Evolutionary conservation across 2,888 invertebrate species (phyloP).

Genomic region (Epistrophe eligans): DNA sequence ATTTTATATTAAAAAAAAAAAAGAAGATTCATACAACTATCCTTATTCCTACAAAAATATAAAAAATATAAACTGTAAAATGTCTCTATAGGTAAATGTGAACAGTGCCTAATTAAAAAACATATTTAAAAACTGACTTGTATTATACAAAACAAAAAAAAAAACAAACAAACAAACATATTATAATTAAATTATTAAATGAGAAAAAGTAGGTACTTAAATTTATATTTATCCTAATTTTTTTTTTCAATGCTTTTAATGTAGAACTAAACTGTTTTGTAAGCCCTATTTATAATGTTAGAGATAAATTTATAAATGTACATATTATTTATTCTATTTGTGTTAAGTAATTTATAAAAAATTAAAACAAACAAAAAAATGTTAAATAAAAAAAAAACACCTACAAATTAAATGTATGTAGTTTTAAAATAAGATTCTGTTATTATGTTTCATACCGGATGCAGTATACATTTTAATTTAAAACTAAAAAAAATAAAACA

Average conservation of each 20-base stretch:
- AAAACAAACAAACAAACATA: background rate
- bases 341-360: conserved; percentile 14
- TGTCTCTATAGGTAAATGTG: conserved; percentile 71
- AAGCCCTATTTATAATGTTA: conserved; percentile 28
- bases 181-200: conserved; percentile 2
- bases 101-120: conserved; percentile 69
- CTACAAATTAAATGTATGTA: conserved; percentile 58
- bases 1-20: conserved; percentile 35
- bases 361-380: conserved; percentile 35
- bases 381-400: conserved; percentile 41
- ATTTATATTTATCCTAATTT: background rate
- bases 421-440: conserved; percentile 58
- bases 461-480: conserved; percentile 27
- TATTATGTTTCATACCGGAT: conserved; percentile 61
- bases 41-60: conserved; percentile 20
- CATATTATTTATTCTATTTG: conserved; percentile 64
- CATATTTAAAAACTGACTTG: conserved; percentile 22
- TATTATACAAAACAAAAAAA: conserved; percentile 36
- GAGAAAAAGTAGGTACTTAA: background rate
- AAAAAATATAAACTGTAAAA: conserved; percentile 41
- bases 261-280: conserved; percentile 32
- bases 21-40: conserved; percentile 5
- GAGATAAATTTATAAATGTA: conserved; percentile 57
- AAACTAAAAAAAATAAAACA: conserved; percentile 14
- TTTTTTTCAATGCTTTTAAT: conserved; percentile 53